A percentile compares a stretch with the other conserved stretches of the same genome.
Evolutionary conservation across 2,888 invertebrate genomes (phyloP).

Genomic region (Parelbella ahira): DNA sequence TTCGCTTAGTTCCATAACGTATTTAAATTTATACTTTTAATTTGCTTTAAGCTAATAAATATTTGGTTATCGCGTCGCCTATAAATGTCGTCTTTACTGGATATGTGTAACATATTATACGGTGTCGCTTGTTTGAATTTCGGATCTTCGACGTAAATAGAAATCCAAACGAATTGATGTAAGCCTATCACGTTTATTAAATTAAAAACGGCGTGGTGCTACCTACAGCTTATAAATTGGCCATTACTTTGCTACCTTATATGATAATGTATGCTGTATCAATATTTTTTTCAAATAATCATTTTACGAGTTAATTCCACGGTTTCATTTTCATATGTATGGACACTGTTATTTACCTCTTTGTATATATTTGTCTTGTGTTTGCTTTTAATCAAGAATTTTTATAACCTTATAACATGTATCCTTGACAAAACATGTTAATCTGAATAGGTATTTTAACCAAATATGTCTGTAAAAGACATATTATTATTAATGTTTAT

Average conservation of each 20-base stretch:
- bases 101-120: conserved; percentile 48
- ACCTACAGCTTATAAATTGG: conserved; percentile 32
- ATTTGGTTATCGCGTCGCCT: conserved; percentile 51
- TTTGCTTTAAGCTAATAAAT: conserved; percentile 65
- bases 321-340: too few relatives aligned
- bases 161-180: conserved; percentile 23
- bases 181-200: conserved; percentile 36
- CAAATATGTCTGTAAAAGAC: too few relatives aligned
- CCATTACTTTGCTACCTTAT: conserved; percentile 11
- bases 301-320: too few relatives aligned
- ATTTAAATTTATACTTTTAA: conserved; percentile 66
- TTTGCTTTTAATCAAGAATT: too few relatives aligned
- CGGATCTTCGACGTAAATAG: conserved; percentile 14
- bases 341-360: too few relatives aligned
- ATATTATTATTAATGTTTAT: too few relatives aligned
- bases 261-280: not conserved
- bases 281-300: conserved; percentile 16
- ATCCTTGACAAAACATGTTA: too few relatives aligned
- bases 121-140: conserved; percentile 16
- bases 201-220: conserved; percentile 33
- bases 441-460: too few relatives aligned
- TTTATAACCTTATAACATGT: too few relatives aligned
- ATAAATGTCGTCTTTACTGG: conserved; percentile 56
- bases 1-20: conserved; percentile 42
- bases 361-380: too few relatives aligned